Percentiles rank a stretch among this genome's conserved stretches.
Evolutionary conservation across 2,888 invertebrate genomes (phyloP).

Genomic region (Lycaena phlaeas): DNA sequence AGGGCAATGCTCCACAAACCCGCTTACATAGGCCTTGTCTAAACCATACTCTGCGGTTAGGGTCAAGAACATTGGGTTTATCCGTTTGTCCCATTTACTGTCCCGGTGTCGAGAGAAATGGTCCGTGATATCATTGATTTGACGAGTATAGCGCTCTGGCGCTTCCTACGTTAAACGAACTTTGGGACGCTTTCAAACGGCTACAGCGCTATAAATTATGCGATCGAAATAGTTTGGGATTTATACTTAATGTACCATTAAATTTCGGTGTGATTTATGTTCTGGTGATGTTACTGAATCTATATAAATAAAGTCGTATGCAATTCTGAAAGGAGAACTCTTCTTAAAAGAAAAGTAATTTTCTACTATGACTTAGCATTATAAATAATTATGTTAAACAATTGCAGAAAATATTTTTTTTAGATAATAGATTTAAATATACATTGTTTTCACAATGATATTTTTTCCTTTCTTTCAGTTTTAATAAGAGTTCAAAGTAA

Average conservation of each 20-base stretch:
- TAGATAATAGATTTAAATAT: no score
- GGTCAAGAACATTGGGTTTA: constrained; percentile 30
- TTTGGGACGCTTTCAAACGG: background rate
- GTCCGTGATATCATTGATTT: constrained; percentile 14
- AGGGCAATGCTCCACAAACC: constrained; percentile 14
- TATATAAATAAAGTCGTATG: no score
- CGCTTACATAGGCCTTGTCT: constrained; percentile 29
- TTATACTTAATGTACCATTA: background rate
- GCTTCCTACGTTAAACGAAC: background rate
- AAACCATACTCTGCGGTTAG: constrained; percentile 29
- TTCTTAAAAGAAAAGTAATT: no score
- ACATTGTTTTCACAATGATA: no score
- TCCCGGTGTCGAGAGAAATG: constrained; percentile 19
- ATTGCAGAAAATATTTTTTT: no score
- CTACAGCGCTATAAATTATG: background rate
- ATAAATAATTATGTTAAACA: no score
- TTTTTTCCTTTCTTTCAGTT: no score
- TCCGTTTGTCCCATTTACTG: constrained; percentile 29
- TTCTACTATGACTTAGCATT: no score
- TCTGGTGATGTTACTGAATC: no score
- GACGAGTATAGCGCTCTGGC: background rate
- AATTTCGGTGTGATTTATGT: background rate
- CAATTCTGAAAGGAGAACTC: no score
- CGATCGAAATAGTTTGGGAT: background rate
- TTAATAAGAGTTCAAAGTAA: no score